A percentile compares a stretch with the other conserved stretches of the same genome.
phyloP scores from a whole-genome alignment of 1,140 invertebrate species.

The Drosophila truncata region DNA sequence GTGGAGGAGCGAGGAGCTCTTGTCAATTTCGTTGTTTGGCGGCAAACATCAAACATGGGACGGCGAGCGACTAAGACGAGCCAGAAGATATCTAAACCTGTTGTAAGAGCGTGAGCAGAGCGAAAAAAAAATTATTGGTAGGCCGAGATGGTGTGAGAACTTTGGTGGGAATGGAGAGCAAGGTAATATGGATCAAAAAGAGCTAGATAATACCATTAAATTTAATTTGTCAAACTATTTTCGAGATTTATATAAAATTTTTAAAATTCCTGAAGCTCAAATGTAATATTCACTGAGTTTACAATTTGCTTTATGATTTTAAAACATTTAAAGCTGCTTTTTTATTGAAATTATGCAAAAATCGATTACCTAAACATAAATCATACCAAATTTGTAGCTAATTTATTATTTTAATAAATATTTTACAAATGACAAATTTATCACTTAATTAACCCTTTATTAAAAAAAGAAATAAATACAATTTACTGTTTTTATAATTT shows the following conservation, averaged over 20 bases:
- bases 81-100: conserved; percentile 45
- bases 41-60: conserved; percentile 49
- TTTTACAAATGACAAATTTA: not conserved
- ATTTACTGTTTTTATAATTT: too few relatives aligned
- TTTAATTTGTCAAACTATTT: too few relatives aligned
- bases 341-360: too few relatives aligned
- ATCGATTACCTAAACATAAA: too few relatives aligned
- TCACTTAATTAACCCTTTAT: not conserved
- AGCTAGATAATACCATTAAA: too few relatives aligned
- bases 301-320: too few relatives aligned
- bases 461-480: not conserved
- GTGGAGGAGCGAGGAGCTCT: conserved; percentile 28
- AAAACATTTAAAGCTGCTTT: too few relatives aligned
- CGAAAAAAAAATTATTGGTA: conserved; percentile 6
- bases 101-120: conserved; percentile 38
- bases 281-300: too few relatives aligned
- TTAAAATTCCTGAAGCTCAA: too few relatives aligned
- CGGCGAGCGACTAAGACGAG: conserved; percentile 37
- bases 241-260: too few relatives aligned
- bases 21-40: conserved; percentile 53
- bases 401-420: too few relatives aligned
- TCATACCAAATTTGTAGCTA: too few relatives aligned
- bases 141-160: conserved; percentile 21
- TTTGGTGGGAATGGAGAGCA: not conserved
- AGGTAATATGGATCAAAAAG: not conserved